Evolutionary conservation across 53 echinoderm and acorn worm genomes (phyloP), one percentile per base, ranked within the genome.

Genomic region (Holothuria scabra): DNA sequence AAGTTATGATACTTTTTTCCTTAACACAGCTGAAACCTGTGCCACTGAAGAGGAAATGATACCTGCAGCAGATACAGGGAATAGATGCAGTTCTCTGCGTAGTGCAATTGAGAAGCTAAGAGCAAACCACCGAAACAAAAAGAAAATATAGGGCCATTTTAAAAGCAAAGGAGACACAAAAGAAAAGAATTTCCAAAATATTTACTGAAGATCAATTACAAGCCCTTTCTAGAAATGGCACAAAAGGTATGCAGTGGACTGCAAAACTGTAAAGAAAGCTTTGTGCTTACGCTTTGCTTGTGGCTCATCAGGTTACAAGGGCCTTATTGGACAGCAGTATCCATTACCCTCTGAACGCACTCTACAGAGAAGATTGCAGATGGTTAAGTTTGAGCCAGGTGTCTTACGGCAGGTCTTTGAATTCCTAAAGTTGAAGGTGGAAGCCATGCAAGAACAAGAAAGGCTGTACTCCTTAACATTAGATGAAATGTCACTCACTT

Each of bases 401-500:
- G 60, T 87, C 48, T 46, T 87, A 46, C 23, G 32, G 26, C 68
- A 87, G 57, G 86, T 90, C 62, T 86, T 93, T 75, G 46, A 70
- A 18, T 60, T 84, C 56, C 55, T 93, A 69, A 85, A 85, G 81
- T 72, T 88, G 71, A 93, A 93, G 59, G 93, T 90, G 12, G 49
- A 85, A 30, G 80, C 56, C 37, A 65, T 65, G 65, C 29, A 20
- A 18, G 22, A 60, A 80, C n/a, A 88, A 80, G 91, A 91, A 60
- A 29, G 86, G 65, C 18, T 93, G 4, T 93, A 88, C 75, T 90
- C 80, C 46, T 79, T 93, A 4, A 86, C 90, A 23, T 59, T 93
- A 18, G 90, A 93, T 75, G 86, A 93, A 52, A 93, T 93, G 90
- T 88, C 88, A 0, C 59, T 93, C 19, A 90, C 93, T 35, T 66